These are phyloP conservation scores for Odontothrips loti DNA, from an alignment of 2,888 invertebrate genomes.

Conservation along the genomic window DNA sequence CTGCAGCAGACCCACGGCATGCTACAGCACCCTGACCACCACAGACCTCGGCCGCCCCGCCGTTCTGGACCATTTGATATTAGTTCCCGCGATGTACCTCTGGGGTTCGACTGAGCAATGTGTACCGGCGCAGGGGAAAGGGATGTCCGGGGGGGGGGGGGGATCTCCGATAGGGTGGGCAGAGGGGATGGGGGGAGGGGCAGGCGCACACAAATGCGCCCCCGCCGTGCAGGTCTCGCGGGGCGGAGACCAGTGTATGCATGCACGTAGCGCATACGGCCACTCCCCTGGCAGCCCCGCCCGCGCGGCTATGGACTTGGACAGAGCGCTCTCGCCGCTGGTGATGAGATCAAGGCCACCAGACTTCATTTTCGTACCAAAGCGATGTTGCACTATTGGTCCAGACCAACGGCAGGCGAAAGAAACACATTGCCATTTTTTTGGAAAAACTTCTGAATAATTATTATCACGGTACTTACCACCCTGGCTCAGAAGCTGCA, in stretches of 20 bases:
- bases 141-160: background rate
- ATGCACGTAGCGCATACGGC: too few relatives aligned
- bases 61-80: background rate
- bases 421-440: too few relatives aligned
- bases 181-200: background rate
- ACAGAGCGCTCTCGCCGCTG: too few relatives aligned
- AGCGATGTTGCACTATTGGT: too few relatives aligned
- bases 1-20: background rate
- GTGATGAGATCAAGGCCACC: too few relatives aligned
- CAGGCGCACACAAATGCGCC: background rate
- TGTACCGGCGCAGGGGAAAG: background rate
- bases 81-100: slow-evolving; percentile 13
- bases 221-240: background rate
- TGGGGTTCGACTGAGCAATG: background rate
- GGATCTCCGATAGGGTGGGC: background rate
- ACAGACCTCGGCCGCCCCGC: background rate
- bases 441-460: too few relatives aligned
- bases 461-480: too few relatives aligned
- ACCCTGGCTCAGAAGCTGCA: too few relatives aligned
- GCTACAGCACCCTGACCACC: background rate
- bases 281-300: too few relatives aligned
- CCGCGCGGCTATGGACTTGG: too few relatives aligned
- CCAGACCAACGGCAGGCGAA: too few relatives aligned
- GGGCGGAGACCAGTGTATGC: background rate
- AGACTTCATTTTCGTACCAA: too few relatives aligned